Conservation (phyloP, 2,797 vertebrate species). For the Crypturellus tataupa region DNA sequence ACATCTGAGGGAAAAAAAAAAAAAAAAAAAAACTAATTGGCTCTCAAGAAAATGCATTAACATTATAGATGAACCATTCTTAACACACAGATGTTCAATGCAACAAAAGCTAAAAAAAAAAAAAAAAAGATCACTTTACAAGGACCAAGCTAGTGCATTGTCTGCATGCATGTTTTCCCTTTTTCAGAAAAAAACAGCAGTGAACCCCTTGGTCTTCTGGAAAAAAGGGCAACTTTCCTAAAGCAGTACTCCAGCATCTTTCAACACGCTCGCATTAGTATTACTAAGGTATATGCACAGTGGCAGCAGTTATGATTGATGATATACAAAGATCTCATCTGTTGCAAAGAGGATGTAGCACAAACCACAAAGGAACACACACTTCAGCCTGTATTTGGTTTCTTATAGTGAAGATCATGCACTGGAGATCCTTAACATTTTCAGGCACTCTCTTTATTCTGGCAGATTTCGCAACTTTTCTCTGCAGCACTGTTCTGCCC, state of each 20-base stretch:
- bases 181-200: conserved; percentile 2
- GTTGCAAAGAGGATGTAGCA: conserved; percentile 74
- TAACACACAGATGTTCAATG: background rate
- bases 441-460: conserved; percentile 45
- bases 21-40: background rate
- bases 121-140: background rate
- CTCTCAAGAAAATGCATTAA: background rate
- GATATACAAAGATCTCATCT: conserved; percentile 62
- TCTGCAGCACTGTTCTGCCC: conserved; percentile 63
- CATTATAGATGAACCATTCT: background rate
- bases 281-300: conserved; percentile 41
- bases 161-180: background rate
- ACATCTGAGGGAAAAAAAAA: background rate
- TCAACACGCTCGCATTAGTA: conserved; percentile 20
- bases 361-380: conserved; percentile 79
- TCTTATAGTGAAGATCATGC: conserved; percentile 5
- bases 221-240: conserved; percentile 40
- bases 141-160: background rate
- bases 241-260: conserved; percentile 62
- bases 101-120: background rate
- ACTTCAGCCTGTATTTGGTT: conserved; percentile 49
- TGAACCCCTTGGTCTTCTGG: too few relatives aligned
- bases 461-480: conserved; percentile 69
- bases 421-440: conserved; percentile 42
- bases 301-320: conserved; percentile 69